Percentiles rank a stretch among this genome's conserved stretches.
Conservation (phyloP, 2,797 vertebrate genomes). For the Champsocephalus esox region DNA sequence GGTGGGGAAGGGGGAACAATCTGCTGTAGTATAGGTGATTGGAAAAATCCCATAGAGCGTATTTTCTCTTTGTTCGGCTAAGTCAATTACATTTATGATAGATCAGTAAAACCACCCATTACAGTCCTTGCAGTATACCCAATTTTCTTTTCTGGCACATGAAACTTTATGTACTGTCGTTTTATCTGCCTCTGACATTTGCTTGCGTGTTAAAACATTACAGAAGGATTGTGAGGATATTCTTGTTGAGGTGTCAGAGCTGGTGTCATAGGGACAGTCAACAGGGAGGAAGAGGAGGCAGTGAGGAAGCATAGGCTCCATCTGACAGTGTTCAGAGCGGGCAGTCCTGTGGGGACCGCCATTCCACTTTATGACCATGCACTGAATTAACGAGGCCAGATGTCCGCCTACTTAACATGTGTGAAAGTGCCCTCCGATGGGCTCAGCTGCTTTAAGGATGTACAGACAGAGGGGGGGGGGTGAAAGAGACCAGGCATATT, state of each 20-base stretch:
- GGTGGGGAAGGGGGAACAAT: too few relatives aligned
- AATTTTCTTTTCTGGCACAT: conserved; percentile 28
- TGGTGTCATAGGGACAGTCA: conserved; percentile 64
- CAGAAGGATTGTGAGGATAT: conserved; percentile 13
- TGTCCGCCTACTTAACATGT: conserved; percentile 80
- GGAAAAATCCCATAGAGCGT: conserved; percentile 6
- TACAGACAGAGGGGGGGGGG: conserved; percentile 52
- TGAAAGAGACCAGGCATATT: conserved; percentile 66
- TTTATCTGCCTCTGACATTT: conserved; percentile 39
- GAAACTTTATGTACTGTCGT: conserved; percentile 39
- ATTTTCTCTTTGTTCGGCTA: conserved; percentile 23
- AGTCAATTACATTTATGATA: conserved; percentile 32
- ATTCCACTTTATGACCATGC: conserved; percentile 84
- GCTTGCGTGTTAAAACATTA: conserved; percentile 35
- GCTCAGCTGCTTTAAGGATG: conserved; percentile 83
- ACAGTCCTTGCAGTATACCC: conserved; percentile 3
- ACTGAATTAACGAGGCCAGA: conserved; percentile 86
- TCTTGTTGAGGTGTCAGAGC: conserved; percentile 40
- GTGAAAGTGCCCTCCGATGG: conserved; percentile 80
- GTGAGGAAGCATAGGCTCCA: conserved; percentile 59
- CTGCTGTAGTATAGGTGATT: conserved; percentile 1
- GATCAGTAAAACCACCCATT: conserved; percentile 35
- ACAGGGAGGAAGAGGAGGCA: conserved; percentile 54
- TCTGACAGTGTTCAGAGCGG: conserved; percentile 72
- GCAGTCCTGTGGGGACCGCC: conserved; percentile 74